These are phyloP conservation scores for Syngnathus rostellatus DNA, from an alignment of 2,797 vertebrate species.

Conservation along the genomic window DNA sequence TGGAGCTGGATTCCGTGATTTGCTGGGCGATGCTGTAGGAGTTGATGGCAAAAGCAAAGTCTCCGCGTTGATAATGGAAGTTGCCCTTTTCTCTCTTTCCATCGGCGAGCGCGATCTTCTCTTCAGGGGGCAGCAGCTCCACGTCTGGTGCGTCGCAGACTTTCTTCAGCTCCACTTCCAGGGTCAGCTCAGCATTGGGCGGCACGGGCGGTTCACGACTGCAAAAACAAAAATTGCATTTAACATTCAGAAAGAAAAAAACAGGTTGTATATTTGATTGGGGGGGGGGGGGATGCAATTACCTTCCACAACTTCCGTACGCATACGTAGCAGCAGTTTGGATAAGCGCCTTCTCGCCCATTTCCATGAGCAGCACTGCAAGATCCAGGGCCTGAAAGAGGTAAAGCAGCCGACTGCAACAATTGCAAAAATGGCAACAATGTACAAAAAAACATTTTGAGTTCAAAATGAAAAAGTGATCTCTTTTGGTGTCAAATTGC, in stretches of 20 bases:
- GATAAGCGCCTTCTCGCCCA: constrained; percentile 79
- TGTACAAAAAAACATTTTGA: not conserved
- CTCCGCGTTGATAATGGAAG: constrained; percentile 81
- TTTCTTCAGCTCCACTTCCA: constrained; percentile 80
- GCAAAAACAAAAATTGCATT: constrained; percentile 5
- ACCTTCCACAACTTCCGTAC: constrained; percentile 85
- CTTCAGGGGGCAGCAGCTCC: constrained; percentile 77
- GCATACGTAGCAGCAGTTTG: constrained; percentile 84
- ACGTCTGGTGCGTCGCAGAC: constrained; percentile 74
- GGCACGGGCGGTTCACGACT: constrained; percentile 73
- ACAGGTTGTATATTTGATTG: not conserved
- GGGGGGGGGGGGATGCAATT: constrained; percentile 1
- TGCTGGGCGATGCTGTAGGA: constrained; percentile 88
- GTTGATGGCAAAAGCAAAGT: constrained; percentile 87
- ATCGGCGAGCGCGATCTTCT: constrained; percentile 77
- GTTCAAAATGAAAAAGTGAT: not conserved
- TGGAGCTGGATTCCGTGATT: constrained; percentile 80
- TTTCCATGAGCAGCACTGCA: constrained; percentile 84
- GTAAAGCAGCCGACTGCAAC: not conserved
- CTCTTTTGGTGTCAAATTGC: not conserved
- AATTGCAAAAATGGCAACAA: not conserved
- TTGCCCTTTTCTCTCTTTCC: constrained; percentile 86
- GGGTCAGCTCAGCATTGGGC: constrained; percentile 65
- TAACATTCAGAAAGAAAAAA: not conserved
- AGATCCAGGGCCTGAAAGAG: constrained; percentile 82